Percentiles rank a stretch among this genome's conserved stretches.
Conservation (phyloP, 2,113 vertebrate genomes). For the Daubentonia madagascariensis region DNA sequence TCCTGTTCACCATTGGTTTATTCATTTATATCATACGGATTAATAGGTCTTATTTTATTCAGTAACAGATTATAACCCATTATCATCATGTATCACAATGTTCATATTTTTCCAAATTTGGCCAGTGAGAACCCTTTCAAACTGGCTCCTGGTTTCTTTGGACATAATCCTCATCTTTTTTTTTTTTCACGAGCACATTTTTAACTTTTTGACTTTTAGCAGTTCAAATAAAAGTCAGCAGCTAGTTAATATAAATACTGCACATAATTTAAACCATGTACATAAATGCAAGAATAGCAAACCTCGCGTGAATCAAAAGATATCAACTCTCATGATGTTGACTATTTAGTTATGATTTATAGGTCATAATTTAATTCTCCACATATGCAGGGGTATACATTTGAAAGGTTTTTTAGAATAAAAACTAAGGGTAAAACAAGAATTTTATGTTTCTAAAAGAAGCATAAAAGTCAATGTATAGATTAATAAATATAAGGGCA, state of each 20-base stretch:
- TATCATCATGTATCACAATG: background rate
- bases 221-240: constrained; percentile 74
- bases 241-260: constrained; percentile 80
- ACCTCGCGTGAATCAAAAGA: constrained; percentile 69
- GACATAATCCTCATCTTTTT: background rate
- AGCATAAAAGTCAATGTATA: background rate
- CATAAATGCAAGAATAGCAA: constrained; percentile 74
- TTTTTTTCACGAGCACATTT: constrained; percentile 68
- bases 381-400: constrained; percentile 80
- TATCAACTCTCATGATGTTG: constrained; percentile 23
- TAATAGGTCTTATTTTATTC: background rate
- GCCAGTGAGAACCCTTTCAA: background rate
- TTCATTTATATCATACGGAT: background rate
- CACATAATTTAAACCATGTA: constrained; percentile 78
- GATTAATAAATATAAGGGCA: background rate
- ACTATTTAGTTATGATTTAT: constrained; percentile 68
- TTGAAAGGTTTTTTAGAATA: constrained; percentile 32
- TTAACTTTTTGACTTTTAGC: constrained; percentile 80
- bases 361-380: constrained; percentile 72
- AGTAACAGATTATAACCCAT: background rate
- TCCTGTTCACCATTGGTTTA: background rate
- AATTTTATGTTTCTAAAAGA: constrained; percentile 34
- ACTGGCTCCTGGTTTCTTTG: background rate
- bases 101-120: background rate
- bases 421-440: background rate